A percentile compares a stretch with the other conserved stretches of the same genome.
These are phyloP conservation scores for Pocota personata DNA, from an alignment of 2,888 invertebrate genomes.

Conservation along the genomic window DNA sequence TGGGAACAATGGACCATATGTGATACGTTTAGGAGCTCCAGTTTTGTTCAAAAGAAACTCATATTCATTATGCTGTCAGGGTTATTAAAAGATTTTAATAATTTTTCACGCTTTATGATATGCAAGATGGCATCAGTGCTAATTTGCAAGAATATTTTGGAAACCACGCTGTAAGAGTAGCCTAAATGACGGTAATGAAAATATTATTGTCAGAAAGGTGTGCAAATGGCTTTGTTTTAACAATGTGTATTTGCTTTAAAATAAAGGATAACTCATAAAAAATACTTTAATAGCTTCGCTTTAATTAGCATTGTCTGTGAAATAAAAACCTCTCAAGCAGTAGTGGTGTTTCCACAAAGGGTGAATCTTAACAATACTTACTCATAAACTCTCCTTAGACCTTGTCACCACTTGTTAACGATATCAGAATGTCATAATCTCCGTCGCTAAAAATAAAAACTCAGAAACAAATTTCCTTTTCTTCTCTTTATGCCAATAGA, in stretches of 20 bases:
- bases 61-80: not conserved
- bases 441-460: constrained; percentile 1
- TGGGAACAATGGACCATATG: not conserved
- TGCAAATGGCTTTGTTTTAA: not conserved
- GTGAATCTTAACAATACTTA: not conserved
- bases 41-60: not conserved
- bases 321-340: not conserved
- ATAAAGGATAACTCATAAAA: not conserved
- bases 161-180: not conserved
- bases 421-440: not conserved
- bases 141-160: not conserved
- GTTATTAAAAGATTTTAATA: not conserved
- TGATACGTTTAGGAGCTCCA: not conserved
- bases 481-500: constrained; percentile 69
- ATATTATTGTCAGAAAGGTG: not conserved
- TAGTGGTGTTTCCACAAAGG: no score
- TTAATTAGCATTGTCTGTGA: not conserved
- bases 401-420: not conserved
- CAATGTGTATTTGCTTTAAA: not conserved
- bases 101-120: not conserved
- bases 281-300: not conserved
- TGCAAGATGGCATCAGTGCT: not conserved
- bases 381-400: no score
- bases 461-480: constrained; percentile 29
- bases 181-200: constrained; percentile 8